A percentile compares a stretch with the other conserved stretches of the same genome.
Evolutionary conservation across 2,888 invertebrate genomes (phyloP).

Genomic region (Drosophila hamatofila): DNA sequence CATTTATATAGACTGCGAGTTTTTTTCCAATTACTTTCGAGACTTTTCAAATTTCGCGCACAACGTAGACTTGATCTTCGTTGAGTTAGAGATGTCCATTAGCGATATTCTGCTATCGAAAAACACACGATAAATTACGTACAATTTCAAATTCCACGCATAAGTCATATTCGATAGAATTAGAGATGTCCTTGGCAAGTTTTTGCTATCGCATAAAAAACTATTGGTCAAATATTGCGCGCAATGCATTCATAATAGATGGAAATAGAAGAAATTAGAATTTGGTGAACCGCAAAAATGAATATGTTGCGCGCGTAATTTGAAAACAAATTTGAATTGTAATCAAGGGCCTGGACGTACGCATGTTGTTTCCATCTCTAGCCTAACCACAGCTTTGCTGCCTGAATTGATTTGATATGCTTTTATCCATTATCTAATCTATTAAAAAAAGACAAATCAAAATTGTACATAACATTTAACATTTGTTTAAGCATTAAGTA

Average conservation of each 20-base stretch:
- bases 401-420: conserved; percentile 12
- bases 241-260: not conserved
- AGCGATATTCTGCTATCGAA: not conserved
- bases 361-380: conserved; percentile 51
- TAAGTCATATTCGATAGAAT: not conserved
- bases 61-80: not conserved
- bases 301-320: not conserved
- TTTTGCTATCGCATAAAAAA: too few relatives aligned
- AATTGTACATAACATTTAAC: conserved; percentile 75
- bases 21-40: not conserved
- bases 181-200: not conserved
- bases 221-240: not conserved
- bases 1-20: not conserved
- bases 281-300: not conserved
- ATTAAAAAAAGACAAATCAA: not conserved
- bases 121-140: not conserved
- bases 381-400: conserved; percentile 35
- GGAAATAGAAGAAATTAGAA: not conserved
- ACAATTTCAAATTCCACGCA: not conserved
- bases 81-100: not conserved
- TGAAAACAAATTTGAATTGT: conserved; percentile 1
- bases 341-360: not conserved
- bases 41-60: not conserved
- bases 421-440: conserved; percentile 11
- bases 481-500: conserved; percentile 29